Evolutionary conservation across 2,797 vertebrate species (phyloP).

Genomic region (Telmatherina bonti): DNA sequence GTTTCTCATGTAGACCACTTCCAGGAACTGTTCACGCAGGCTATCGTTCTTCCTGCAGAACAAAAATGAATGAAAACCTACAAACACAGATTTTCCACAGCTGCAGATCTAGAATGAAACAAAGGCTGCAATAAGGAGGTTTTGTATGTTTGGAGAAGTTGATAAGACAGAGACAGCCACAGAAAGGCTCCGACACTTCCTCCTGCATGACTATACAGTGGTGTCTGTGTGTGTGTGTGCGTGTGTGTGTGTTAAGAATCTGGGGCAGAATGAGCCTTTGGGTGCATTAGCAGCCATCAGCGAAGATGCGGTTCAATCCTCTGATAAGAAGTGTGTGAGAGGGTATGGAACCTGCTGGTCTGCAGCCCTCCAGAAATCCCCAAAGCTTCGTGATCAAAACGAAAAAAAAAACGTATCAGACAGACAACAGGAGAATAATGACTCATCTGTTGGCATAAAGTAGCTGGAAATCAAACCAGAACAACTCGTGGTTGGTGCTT

Average conservation of each 20-base stretch:
- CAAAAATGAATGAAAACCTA: not conserved
- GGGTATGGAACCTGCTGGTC: slow-evolving; percentile 58
- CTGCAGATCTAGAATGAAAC: not conserved
- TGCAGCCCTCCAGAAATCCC: slow-evolving; percentile 27
- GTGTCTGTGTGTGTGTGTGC: too few species aligned
- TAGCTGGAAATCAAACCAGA: slow-evolving; percentile 12
- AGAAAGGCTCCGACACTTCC: too few species aligned
- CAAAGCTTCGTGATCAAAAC: slow-evolving; percentile 47
- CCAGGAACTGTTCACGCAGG: not conserved
- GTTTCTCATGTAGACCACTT: not conserved
- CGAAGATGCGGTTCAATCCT: slow-evolving; percentile 61
- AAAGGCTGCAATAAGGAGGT: not conserved
- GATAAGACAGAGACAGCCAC: slow-evolving; percentile 11
- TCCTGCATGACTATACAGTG: too few species aligned
- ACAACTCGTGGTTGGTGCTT: not conserved
- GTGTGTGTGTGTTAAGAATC: too few species aligned
- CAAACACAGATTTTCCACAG: not conserved
- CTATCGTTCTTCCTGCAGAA: not conserved
- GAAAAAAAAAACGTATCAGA: slow-evolving; percentile 37
- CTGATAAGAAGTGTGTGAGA: slow-evolving; percentile 52
- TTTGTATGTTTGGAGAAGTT: slow-evolving; percentile 4
- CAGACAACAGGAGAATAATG: slow-evolving; percentile 25
- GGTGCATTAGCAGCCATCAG: slow-evolving; percentile 60
- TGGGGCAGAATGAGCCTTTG: slow-evolving; percentile 68
- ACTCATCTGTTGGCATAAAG: slow-evolving; percentile 35